Base-by-base conservation (phyloP, 2,797 vertebrate genomes). In the Xenopus petersii region DNA sequence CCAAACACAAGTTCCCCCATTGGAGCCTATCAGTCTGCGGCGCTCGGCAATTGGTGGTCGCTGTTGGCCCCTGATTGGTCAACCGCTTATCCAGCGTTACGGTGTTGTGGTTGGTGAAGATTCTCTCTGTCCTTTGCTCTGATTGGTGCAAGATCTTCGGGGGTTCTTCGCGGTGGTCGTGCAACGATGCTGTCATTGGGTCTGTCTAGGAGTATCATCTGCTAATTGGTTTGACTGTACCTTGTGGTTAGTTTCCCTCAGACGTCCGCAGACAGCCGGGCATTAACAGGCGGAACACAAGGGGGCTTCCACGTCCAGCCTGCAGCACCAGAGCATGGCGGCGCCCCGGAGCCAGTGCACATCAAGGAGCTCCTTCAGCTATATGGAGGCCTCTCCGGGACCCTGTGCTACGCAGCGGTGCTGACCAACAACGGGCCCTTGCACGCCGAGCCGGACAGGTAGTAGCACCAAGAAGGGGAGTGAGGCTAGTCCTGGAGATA, bases 281-380 rank as follows among this genome's bases (percentile, higher is more conserved):
- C 74, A 80, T 82, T 84, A 83, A 3, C 71, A 55, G 30, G 1
- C 2, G 2, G 68, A 5, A 64, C 67, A 68, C 75, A 82, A 82
- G 80, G 70, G 24, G 30, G 48, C 15, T 51, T 56, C 42, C 51
- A 36, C 67, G 26, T 63, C 42, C 61, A 13, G 81, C 81, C 80
- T 70, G 24, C 58, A 60, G 1, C 58, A 60, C 12, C 24, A 26
- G 76, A 84, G 80, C 81, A 86, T 87, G 87, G 83, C 80, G 83
- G 83, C 82, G 81, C 84, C 82, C 81, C 72, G 64, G 79, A 80
- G 74, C 54, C 15, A n/a, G 65, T 56, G 55, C 48, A 24, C 7
- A 24, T 15, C 60, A 58, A 70, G 64, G 81, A 76, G 64, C 46
- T 33, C 58, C 2, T 75, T 51, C 67, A 75, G 76, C 79, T 26